Evolutionary conservation across 2,797 vertebrate genomes (phyloP).

Genomic region (Oreortyx pictus): DNA sequence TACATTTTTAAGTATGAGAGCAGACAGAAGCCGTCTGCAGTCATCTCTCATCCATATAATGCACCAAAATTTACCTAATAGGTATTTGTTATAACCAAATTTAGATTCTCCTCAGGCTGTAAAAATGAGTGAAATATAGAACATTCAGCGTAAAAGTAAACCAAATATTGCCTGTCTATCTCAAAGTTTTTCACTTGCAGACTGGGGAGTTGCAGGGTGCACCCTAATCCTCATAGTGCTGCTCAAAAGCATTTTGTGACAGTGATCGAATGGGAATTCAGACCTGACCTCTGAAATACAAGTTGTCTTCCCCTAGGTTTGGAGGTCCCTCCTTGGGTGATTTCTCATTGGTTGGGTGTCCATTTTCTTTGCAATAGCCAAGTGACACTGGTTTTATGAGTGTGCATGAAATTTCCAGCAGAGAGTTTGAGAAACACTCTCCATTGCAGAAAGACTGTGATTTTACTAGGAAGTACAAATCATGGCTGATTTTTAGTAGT

Average conservation of each 20-base stretch:
- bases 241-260: not conserved
- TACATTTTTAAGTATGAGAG: not conserved
- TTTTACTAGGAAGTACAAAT: not conserved
- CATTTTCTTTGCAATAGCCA: not conserved
- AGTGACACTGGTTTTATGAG: not conserved
- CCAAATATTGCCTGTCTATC: not conserved
- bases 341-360: not conserved
- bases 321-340: not conserved
- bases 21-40: not conserved
- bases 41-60: not conserved
- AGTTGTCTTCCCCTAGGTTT: not conserved
- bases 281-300: not conserved
- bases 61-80: not conserved
- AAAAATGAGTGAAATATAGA: not conserved
- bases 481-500: not conserved
- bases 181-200: not conserved
- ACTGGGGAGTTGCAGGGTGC: not conserved
- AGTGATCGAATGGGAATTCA: not conserved
- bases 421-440: not conserved
- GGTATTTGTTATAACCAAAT: not conserved
- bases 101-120: not conserved
- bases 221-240: not conserved
- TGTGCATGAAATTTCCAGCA: not conserved
- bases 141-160: not conserved
- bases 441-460: not conserved